Conservation (phyloP, 2,113 vertebrate species). For the Pipa parva region DNA sequence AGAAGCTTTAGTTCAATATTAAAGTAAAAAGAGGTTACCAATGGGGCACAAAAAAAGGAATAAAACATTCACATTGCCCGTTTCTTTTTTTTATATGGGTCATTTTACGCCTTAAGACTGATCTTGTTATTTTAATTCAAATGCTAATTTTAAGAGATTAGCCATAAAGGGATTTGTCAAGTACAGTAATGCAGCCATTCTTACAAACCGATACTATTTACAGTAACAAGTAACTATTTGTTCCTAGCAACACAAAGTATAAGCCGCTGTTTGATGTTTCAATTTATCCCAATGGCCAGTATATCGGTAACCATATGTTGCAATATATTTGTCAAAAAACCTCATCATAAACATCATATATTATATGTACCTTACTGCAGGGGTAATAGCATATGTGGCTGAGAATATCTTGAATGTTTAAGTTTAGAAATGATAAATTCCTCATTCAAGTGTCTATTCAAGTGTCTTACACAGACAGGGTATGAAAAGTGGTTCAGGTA, state of each 20-base stretch:
- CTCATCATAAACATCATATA: too few species aligned
- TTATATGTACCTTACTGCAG: too few species aligned
- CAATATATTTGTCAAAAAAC: too few species aligned
- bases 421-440: too few species aligned
- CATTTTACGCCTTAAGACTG: constrained; percentile 32
- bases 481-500: too few species aligned
- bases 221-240: neutral
- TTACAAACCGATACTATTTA: neutral
- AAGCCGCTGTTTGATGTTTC: neutral
- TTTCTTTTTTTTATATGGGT: constrained; percentile 26
- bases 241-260: neutral
- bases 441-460: too few species aligned
- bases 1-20: constrained; percentile 41
- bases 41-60: constrained; percentile 45
- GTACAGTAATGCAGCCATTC: constrained; percentile 28
- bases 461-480: too few species aligned
- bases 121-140: constrained; percentile 43
- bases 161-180: constrained; percentile 38
- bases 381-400: too few species aligned
- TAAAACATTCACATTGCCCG: constrained; percentile 24
- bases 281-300: too few species aligned
- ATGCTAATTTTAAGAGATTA: constrained; percentile 43
- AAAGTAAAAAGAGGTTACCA: constrained; percentile 37
- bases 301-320: too few species aligned
- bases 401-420: too few species aligned